Base-by-base conservation (phyloP, 2,888 invertebrate species). In the Macrosoma leucophasiata region DNA sequence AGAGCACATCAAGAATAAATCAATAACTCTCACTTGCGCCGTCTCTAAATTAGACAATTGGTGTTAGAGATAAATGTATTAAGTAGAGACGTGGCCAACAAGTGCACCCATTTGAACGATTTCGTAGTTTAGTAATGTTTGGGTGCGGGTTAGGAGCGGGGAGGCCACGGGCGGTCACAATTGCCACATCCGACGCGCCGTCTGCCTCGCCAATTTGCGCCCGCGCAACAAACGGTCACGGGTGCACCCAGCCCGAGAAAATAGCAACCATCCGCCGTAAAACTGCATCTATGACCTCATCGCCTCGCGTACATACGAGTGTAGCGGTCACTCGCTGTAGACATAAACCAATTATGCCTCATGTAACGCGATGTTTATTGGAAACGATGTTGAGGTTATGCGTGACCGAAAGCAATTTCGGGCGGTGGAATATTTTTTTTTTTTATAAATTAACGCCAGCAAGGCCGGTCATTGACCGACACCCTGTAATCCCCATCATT, bases 141-240 rank as follows among this genome's bases (percentile, higher is more conserved):
- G 59, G 60, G 62, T 60, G 58, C 52, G 43, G 36, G n/a, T n/a
- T n/a, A n/a, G 36, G 32, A 36, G 33, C 33, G 40, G 39, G 36
- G 38, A 28, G 21, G 41, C 24, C 29, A 42, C 42, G 41, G 41
- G 42, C 36, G 38, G 24, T 15, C 29, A 46, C 68, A 78, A 78
- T 78, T 77, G 75, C 62, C 52, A 72, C 65, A 71, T 77, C 74
- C 76, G 78, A 77, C 76, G 67, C 60, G 67, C 66, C 64, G 79
- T 79, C 81, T 81, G 67, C 56, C 52, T 52, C 46, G 51, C 47
- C 66, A 69, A 70, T 73, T 59, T 75, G 72, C 60, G 58, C 52
- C 55, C 51, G 58, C 59, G 64, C 66, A 58, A 52, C 49, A 24
- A 30, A 26, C 33, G 43, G 35, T n/a, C n/a, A n/a, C n/a, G n/a